Percentiles rank a stretch among this genome's conserved stretches.
phyloP scores from a whole-genome alignment of 2,888 invertebrate genomes.

The Thysanoteuthis rhombus region DNA sequence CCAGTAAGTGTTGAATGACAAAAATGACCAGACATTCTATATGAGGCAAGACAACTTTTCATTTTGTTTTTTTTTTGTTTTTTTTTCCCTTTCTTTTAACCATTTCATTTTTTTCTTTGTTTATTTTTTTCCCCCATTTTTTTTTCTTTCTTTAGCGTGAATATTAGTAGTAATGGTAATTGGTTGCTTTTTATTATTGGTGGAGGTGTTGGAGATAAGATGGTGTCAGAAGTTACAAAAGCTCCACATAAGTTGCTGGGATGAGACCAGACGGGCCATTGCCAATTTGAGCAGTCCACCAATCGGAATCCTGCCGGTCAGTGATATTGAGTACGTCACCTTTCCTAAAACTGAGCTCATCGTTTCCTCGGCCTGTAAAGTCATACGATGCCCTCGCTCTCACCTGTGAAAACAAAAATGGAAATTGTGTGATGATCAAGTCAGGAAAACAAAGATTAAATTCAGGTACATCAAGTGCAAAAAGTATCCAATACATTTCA shows the following conservation, averaged over 20 bases:
- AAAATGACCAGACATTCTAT: conserved; percentile 1
- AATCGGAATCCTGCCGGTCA: conserved; percentile 15
- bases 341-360: conserved; percentile 24
- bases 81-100: background rate
- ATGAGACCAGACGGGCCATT: conserved; percentile 12
- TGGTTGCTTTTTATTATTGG: background rate
- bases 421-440: background rate
- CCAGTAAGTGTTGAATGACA: background rate
- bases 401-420: background rate
- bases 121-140: background rate
- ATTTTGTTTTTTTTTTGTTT: background rate
- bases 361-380: conserved; percentile 21
- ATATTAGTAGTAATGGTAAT: background rate
- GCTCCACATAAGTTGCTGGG: conserved; percentile 26
- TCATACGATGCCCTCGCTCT: conserved; percentile 12
- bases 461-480: too few species aligned
- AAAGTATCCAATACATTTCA: too few species aligned
- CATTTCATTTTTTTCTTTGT: background rate
- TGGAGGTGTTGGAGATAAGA: background rate
- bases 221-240: conserved; percentile 21
- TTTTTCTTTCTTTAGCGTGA: background rate
- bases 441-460: too few species aligned
- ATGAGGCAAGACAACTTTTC: conserved; percentile 1
- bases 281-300: conserved; percentile 21
- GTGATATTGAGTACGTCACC: conserved; percentile 18